Evolutionary conservation across 2,113 vertebrate genomes (phyloP).

Genomic region (Sardina pilchardus): DNA sequence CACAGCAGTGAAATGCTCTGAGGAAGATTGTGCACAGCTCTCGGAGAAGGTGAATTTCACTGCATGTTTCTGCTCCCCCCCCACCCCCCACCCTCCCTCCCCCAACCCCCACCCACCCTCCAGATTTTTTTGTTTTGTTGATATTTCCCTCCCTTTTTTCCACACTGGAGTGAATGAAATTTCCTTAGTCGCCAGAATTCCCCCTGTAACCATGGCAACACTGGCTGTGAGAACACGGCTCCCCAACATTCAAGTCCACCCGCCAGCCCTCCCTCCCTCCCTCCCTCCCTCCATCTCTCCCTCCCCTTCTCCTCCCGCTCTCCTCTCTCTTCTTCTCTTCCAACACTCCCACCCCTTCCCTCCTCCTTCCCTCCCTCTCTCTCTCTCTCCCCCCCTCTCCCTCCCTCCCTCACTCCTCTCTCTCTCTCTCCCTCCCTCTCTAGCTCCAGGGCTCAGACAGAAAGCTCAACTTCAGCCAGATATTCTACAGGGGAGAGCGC

Average conservation of each 20-base stretch:
- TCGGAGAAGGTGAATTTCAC: slow-evolving; percentile 25
- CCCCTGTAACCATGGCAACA: slow-evolving; percentile 78
- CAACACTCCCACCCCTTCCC: neutral
- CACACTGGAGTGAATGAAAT: slow-evolving; percentile 74
- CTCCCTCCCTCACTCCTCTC: slow-evolving; percentile 42
- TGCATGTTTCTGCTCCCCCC: slow-evolving; percentile 26
- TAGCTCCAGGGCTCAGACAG: slow-evolving; percentile 76
- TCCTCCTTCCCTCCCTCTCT: slow-evolving; percentile 18
- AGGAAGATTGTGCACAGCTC: slow-evolving; percentile 12
- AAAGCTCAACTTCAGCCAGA: slow-evolving; percentile 71
- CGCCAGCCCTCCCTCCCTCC: slow-evolving; percentile 47
- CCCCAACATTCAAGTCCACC: slow-evolving; percentile 74
- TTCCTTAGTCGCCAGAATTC: slow-evolving; percentile 80
- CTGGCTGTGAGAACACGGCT: slow-evolving; percentile 76
- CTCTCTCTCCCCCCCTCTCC: slow-evolving; percentile 34
- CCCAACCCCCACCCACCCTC: too few relatives aligned
- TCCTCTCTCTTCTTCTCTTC: neutral
- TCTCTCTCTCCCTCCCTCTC: slow-evolving; percentile 60
- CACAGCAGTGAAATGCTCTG: neutral
- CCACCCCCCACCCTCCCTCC: too few relatives aligned
- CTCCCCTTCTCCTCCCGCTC: neutral
- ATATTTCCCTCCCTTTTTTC: slow-evolving; percentile 62
- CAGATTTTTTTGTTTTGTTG: slow-evolving; percentile 62
- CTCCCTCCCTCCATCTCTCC: slow-evolving; percentile 22
- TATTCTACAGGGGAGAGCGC: slow-evolving; percentile 60